Evolutionary conservation across 2,113 vertebrate species (phyloP), one percentile per base, ranked within the genome.

Genomic region (Chloropsis cyanopogon): DNA sequence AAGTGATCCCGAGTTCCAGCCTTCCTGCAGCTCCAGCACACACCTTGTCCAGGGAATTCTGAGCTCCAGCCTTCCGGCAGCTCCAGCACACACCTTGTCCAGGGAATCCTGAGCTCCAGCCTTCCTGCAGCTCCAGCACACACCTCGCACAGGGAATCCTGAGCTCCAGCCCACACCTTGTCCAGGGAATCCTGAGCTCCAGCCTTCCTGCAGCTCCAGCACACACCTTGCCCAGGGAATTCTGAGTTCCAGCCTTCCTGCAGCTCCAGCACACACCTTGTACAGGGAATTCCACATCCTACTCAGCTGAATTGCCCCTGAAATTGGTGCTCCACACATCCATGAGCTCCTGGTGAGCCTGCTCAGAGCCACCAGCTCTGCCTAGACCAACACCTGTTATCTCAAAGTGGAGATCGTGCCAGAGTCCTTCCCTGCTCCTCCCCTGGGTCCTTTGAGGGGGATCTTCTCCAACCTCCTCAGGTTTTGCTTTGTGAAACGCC

Each of bases 301-400:
- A 3, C 3, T 4, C 8, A 11, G 50, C 52, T 25, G 37, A 63
- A 29, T 11, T 7, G 2, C 2, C 9, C 57, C 37, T 16, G 15
- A 1, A 49, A 11, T 7, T 4, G 39, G 12, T 6, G 54, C 22
- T 35, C 9, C 22, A 6, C 10, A 10, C 0, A 0, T 15, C 3
- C 1, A 9, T 9, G 18, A 63, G 39, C 26, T 68, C 35, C 41
- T 33, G 6, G 2, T 2, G 7, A 29, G 11, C 1, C 16, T 4
- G 29, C 10, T 3, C 0, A 9, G 49, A 39, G 18, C 2, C 35
- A 8, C 9, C 2, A 35, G 63, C 68, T 71, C 22, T 14, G 24
- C 57, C 47, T 3, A 14, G 10, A 29, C n/a, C n/a, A n/a, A n/a
- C n/a, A n/a, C n/a, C n/a, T n/a, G n/a, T n/a, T 2, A 2, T 3